A percentile compares a stretch with the other conserved stretches of the same genome.
phyloP scores from a whole-genome alignment of 1,140 invertebrate species.

The Caenorhabditis remanei region DNA sequence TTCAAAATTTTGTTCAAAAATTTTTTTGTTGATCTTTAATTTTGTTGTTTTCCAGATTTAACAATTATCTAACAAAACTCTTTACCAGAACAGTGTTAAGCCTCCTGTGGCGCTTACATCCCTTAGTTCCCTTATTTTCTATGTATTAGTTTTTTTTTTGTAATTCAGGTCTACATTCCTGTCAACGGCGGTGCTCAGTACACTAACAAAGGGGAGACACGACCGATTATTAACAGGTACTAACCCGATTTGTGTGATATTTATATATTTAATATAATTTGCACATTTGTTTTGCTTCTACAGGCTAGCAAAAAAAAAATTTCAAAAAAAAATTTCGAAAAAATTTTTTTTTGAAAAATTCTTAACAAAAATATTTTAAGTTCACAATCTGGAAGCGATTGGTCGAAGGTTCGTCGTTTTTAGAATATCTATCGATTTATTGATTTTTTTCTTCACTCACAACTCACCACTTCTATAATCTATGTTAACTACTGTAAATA shows the following conservation, averaged over 20 bases:
- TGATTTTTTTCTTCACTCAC: conserved; percentile 5
- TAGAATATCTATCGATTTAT: not conserved
- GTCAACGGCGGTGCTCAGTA: conserved; percentile 30
- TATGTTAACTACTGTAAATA: not conserved
- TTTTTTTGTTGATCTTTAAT: too few species aligned
- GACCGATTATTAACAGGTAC: conserved; percentile 54
- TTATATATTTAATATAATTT: not conserved
- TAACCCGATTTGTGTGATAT: conserved; percentile 5
- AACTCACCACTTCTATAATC: conserved; percentile 6
- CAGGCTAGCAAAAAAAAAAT: not conserved
- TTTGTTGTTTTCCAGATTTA: too few species aligned
- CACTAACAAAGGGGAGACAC: conserved; percentile 30
- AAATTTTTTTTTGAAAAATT: too few species aligned
- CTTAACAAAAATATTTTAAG: conserved; percentile 10
- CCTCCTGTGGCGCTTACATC: not conserved
- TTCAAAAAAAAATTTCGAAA: not conserved
- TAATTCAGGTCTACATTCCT: conserved; percentile 51
- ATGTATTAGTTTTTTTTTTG: not conserved
- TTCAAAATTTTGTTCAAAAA: too few species aligned
- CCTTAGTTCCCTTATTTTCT: not conserved
- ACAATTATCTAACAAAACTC: not conserved
- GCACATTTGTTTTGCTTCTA: conserved; percentile 6
- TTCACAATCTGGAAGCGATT: conserved; percentile 29
- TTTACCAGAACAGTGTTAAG: not conserved
- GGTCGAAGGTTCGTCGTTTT: conserved; percentile 30